Percentiles rank a stretch among this genome's conserved stretches.
Conservation (phyloP, 2,113 vertebrate genomes). For the Antennarius striatus region DNA sequence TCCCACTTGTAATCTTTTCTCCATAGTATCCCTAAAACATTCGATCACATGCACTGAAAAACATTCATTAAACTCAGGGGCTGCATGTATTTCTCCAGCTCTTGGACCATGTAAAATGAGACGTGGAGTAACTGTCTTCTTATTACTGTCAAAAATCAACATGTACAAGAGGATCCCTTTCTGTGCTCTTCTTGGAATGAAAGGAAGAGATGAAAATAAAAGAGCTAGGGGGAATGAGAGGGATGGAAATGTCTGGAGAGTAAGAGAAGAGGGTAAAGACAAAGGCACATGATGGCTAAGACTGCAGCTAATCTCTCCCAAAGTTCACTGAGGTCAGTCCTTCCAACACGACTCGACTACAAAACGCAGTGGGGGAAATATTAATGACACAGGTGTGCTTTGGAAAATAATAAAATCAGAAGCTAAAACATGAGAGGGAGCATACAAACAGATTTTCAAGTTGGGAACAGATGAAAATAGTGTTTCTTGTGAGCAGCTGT, state of each 20-base stretch:
- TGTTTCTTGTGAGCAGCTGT: slow-evolving; percentile 27
- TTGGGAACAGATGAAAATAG: too few relatives aligned
- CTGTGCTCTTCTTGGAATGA: slow-evolving; percentile 34
- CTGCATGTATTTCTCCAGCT: slow-evolving; percentile 8
- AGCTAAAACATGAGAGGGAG: background rate
- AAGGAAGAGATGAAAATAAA: slow-evolving; percentile 13
- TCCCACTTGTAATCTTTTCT: background rate
- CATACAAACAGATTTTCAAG: background rate
- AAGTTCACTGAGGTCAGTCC: slow-evolving; percentile 16
- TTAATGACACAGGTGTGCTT: too few relatives aligned
- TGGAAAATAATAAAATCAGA: background rate
- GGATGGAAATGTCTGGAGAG: background rate
- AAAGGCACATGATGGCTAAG: slow-evolving; percentile 17
- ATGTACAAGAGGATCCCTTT: slow-evolving; percentile 62
- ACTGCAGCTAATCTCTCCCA: slow-evolving; percentile 11
- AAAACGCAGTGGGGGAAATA: too few relatives aligned
- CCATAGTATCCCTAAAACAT: background rate
- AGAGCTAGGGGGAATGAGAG: background rate
- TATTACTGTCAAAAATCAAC: slow-evolving; percentile 48
- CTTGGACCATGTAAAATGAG: slow-evolving; percentile 32
- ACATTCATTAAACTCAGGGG: background rate
- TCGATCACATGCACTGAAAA: background rate
- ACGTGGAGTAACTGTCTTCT: slow-evolving; percentile 17
- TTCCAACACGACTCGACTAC: too few relatives aligned
- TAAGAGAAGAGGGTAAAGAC: background rate